Evolutionary conservation across 2,113 vertebrate species (phyloP), one percentile per base, ranked within the genome.

Genomic region (Rhadina sibilatrix): DNA sequence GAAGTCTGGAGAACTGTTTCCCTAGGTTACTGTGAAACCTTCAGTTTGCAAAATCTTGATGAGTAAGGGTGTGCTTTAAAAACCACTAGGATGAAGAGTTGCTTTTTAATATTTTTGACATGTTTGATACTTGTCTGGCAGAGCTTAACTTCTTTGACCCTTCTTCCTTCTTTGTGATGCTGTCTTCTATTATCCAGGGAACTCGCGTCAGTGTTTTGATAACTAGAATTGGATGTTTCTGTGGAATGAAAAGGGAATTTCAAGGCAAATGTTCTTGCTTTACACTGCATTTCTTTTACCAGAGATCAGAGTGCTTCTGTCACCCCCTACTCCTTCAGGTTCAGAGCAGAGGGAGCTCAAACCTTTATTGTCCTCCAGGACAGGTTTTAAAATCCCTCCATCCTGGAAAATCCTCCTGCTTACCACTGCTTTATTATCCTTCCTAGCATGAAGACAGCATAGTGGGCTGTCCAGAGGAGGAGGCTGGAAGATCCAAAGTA

Each of bases 101-200:
- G 74, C 33, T 61, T 60, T 86, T 84, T 70, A 83, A 65, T 74
- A 61, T 69, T 83, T 90, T 46, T 37, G 59, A 66, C 50, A 46
- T 66, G 76, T 83, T 88, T 86, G 77, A 76, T 80, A 49, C 22
- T 91, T 95, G 40, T 57, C 53, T 69, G 87, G 59, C 42, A 71
- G 60, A 92, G 63, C 57, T 86, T 84, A 86, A 84, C 72, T 70
- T 84, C 57, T 81, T 33, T 93, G 87, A 95, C 86, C 75, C 66
- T 85, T 68, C 28, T 63, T 37, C 35, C 56, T 84, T 71, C 80
- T 54, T 60, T 5, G 1, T 86, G 75, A 79, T 0, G 16, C 49
- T 54, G 23, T 27, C 53, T 88, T 76, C 61, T 38, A 16, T 60
- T 92, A 63, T 16, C 81, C n/a, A 46, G 72, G 76, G 81, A 91